These are phyloP conservation scores for Melolontha melolontha DNA, from an alignment of 2,888 invertebrate genomes.

Conservation along the genomic window DNA sequence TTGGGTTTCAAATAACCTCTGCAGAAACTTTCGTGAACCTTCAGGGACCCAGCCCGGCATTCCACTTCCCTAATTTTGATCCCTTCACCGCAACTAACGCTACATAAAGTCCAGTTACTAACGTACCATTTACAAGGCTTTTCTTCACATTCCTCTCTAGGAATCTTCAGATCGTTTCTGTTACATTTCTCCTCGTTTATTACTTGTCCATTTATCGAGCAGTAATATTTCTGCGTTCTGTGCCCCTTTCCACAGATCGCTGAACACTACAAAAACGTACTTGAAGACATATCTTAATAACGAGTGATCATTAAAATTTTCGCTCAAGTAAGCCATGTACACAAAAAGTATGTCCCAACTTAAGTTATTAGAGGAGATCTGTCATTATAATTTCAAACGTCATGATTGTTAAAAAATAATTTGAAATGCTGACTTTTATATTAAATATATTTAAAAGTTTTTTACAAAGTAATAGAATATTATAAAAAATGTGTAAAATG, in stretches of 20 bases:
- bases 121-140: slow-evolving; percentile 70
- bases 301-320: background rate
- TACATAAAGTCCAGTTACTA: slow-evolving; percentile 68
- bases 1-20: slow-evolving; percentile 54
- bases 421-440: no score
- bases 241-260: slow-evolving; percentile 74
- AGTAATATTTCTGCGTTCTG: slow-evolving; percentile 65
- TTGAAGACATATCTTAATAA: background rate
- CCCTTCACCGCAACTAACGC: slow-evolving; percentile 67
- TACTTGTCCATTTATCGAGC: slow-evolving; percentile 68
- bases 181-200: slow-evolving; percentile 64
- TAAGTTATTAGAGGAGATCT: no score
- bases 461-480: no score
- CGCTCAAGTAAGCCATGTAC: no score
- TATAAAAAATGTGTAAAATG: no score
- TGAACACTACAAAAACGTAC: slow-evolving; percentile 69
- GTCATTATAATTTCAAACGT: no score
- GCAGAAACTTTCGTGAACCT: slow-evolving; percentile 55
- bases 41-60: slow-evolving; percentile 61
- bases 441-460: no score
- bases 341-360: no score
- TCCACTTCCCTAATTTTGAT: slow-evolving; percentile 63
- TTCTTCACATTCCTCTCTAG: slow-evolving; percentile 63
- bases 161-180: slow-evolving; percentile 55
- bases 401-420: no score